Conservation (phyloP, 2,797 vertebrate genomes). For the Selene dorsalis region DNA sequence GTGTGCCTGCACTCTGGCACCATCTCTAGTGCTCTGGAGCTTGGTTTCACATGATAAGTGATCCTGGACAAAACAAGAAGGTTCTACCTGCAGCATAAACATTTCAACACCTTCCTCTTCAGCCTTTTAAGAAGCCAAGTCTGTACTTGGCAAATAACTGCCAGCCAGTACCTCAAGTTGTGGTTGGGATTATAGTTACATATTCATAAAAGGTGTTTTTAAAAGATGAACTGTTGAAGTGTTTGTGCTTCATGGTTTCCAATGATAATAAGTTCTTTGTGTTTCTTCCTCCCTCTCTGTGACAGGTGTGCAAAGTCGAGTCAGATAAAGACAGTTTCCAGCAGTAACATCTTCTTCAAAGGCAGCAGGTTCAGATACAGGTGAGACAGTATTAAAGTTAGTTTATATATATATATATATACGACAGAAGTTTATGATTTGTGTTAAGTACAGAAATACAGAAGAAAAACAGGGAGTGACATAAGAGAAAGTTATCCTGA, state of each 20-base stretch:
- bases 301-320: conserved; percentile 97
- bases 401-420: not conserved
- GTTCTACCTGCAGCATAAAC: conserved; percentile 32
- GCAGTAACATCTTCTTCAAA: conserved; percentile 99
- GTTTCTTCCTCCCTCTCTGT: conserved; percentile 34
- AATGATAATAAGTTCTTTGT: conserved; percentile 12
- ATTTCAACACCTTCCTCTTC: conserved; percentile 3
- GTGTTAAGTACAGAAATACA: too few species aligned
- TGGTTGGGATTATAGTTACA: conserved; percentile 6
- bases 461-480: not conserved
- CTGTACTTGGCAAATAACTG: not conserved
- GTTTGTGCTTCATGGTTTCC: conserved; percentile 19
- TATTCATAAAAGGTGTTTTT: not conserved
- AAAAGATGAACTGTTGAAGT: not conserved
- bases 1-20: conserved; percentile 28
- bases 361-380: conserved; percentile 98
- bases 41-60: conserved; percentile 44
- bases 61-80: conserved; percentile 30
- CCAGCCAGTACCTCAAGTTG: not conserved
- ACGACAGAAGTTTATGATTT: too few species aligned
- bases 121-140: not conserved
- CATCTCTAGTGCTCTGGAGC: conserved; percentile 32
- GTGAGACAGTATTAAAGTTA: conserved; percentile 75
- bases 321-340: conserved; percentile 98
- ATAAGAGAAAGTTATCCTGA: not conserved